Base-by-base conservation (phyloP, 1,140 invertebrate genomes). In the Oryctes rhinoceros region DNA sequence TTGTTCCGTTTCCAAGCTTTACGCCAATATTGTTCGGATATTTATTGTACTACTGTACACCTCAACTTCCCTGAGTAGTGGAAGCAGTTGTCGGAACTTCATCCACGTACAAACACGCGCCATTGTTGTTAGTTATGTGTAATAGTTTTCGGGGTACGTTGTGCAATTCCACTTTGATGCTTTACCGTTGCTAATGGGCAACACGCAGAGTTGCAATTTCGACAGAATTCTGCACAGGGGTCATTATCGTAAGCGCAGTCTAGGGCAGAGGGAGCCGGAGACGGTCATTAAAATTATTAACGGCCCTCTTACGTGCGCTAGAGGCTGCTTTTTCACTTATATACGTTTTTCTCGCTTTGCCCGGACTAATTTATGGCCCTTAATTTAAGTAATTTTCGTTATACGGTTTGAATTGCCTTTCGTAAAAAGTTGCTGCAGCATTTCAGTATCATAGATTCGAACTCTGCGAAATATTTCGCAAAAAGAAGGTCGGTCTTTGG, bases 191-290 rank as follows among this genome's bases (percentile, higher is more conserved):
- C 53, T 59, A 59, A 59, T 59, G 53, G 53, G 53, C 53, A 18
- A 59, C 53, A 59, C 53, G 53, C 53, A 59, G 53, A 59, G 53
- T 53, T 59, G 53, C 53, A 59, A 59, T 59, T 59, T 59, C 53
- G 53, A 59, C 53, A 59, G 53, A 59, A 59, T 59, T 59, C 53
- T 18, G 53, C 53, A 30, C 24, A 59, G 53, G 53, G 53, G 53
- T 59, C 53, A 59, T 59, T 59, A 59, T 59, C 53, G 18, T 15
- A 18, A 59, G 53, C 53, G 15, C 53, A 59, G 53, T 15, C 6
- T 18, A 59, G 53, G 15, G 53, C 18, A 59, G 53, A 18, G 53
- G 53, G 18, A 59, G 18, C 15, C 39, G 39, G 39, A 44, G 15
- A 18, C 53, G 53, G 53, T 59, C 53, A 59, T 59, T 59, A 59